Evolutionary conservation across 2,797 vertebrate species (phyloP).

Genomic region (Bufotes viridis): DNA sequence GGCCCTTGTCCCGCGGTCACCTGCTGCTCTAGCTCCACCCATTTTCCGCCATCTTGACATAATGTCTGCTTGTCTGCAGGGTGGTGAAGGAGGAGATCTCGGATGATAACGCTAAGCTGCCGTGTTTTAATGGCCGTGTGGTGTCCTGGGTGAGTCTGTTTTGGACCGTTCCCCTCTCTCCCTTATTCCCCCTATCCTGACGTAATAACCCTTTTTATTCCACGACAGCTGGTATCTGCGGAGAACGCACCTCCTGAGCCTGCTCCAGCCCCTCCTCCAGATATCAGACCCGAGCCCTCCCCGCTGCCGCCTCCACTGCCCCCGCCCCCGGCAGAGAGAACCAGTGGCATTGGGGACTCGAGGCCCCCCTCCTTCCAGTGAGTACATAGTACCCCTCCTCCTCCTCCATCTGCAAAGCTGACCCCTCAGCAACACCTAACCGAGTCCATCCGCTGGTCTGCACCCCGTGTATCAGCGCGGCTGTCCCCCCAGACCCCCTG

Average conservation of each 20-base stretch:
- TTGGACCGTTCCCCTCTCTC: no score
- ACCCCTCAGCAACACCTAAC: no score
- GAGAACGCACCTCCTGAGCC: constrained; percentile 77
- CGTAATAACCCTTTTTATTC: constrained; percentile 10
- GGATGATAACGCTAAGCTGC: constrained; percentile 83
- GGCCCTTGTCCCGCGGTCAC: no score
- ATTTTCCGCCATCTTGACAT: no score
- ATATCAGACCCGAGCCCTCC: constrained; percentile 78
- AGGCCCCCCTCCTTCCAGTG: constrained; percentile 93
- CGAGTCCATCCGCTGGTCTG: no score
- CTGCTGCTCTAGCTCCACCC: no score
- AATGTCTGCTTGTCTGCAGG: constrained; percentile 64
- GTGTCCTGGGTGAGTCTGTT: constrained; percentile 83
- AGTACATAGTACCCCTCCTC: constrained; percentile 64
- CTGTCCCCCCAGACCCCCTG: no score
- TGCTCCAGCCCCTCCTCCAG: constrained; percentile 69
- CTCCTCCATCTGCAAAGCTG: no score
- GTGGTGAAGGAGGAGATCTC: constrained; percentile 97
- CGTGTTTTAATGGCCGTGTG: constrained; percentile 89
- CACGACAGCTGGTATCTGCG: constrained; percentile 83
- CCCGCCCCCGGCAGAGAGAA: constrained; percentile 85
- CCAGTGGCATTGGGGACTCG: constrained; percentile 89
- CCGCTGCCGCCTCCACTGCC: constrained; percentile 85
- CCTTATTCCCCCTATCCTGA: neutral
- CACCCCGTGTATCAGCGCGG: no score